Evolutionary conservation across 2,797 vertebrate species (phyloP).

Genomic region (Neosalanx taihuensis): DNA sequence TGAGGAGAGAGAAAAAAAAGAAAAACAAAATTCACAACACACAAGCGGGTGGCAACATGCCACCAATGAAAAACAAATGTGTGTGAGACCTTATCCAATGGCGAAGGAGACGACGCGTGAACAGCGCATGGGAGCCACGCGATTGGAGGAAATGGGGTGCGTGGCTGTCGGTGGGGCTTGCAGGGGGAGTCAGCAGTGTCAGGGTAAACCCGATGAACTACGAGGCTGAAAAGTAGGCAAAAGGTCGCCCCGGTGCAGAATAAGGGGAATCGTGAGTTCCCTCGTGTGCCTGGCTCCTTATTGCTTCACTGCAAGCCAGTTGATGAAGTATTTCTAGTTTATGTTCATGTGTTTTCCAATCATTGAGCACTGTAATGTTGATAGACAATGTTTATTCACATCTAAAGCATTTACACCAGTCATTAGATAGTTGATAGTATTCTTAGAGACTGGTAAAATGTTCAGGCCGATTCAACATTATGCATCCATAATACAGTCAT

Average conservation of each 20-base stretch:
- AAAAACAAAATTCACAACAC: constrained; percentile 81
- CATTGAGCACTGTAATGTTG: no score
- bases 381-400: no score
- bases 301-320: constrained; percentile 24
- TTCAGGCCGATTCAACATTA: no score
- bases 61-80: constrained; percentile 74
- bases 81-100: constrained; percentile 72
- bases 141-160: constrained; percentile 81
- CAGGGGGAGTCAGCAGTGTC: constrained; percentile 75
- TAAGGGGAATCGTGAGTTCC: constrained; percentile 31
- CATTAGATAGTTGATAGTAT: no score
- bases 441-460: no score
- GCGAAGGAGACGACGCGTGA: constrained; percentile 75
- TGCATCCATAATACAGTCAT: no score
- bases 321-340: constrained; percentile 12
- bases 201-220: constrained; percentile 76
- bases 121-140: constrained; percentile 79
- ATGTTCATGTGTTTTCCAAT: not conserved
- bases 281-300: constrained; percentile 22
- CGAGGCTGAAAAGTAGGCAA: constrained; percentile 80
- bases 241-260: constrained; percentile 77
- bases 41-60: constrained; percentile 69
- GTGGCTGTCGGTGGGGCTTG: constrained; percentile 73
- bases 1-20: constrained; percentile 60
- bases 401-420: no score